These are phyloP conservation scores for Euproctis similis DNA, from an alignment of 2,888 invertebrate species.

Conservation along the genomic window DNA sequence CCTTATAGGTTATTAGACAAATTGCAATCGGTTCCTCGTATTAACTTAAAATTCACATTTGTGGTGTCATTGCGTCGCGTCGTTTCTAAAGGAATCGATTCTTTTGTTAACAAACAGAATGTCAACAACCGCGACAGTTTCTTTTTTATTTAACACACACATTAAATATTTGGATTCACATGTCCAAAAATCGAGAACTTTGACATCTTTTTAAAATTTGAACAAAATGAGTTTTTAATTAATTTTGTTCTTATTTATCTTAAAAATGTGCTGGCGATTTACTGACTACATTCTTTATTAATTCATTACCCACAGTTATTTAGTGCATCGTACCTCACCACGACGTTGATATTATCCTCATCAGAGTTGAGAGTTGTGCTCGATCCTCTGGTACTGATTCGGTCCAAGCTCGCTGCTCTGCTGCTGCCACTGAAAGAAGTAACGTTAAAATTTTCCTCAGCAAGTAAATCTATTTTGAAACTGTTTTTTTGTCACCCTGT, in stretches of 20 bases:
- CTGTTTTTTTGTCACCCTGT: too few relatives aligned
- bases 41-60: not conserved
- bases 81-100: conserved; percentile 29
- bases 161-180: too few relatives aligned
- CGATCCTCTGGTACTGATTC: conserved; percentile 63
- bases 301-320: not conserved
- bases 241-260: too few relatives aligned
- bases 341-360: conserved; percentile 92
- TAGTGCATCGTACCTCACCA: conserved; percentile 81
- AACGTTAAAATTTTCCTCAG: too few relatives aligned
- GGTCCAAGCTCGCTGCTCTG: conserved; percentile 54
- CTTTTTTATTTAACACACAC: too few relatives aligned
- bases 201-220: too few relatives aligned
- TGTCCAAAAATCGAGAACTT: too few relatives aligned
- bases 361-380: conserved; percentile 68
- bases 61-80: conserved; percentile 2
- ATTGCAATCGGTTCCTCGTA: not conserved
- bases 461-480: too few relatives aligned
- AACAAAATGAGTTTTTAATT: too few relatives aligned
- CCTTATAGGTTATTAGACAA: not conserved
- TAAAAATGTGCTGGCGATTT: too few relatives aligned
- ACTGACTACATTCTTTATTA: too few relatives aligned
- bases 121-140: conserved; percentile 33
- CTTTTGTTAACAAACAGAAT: conserved; percentile 18
- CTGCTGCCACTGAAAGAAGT: conserved; percentile 67